phyloP scores from a whole-genome alignment of 2,797 vertebrate species.

The Columba guinea region DNA sequence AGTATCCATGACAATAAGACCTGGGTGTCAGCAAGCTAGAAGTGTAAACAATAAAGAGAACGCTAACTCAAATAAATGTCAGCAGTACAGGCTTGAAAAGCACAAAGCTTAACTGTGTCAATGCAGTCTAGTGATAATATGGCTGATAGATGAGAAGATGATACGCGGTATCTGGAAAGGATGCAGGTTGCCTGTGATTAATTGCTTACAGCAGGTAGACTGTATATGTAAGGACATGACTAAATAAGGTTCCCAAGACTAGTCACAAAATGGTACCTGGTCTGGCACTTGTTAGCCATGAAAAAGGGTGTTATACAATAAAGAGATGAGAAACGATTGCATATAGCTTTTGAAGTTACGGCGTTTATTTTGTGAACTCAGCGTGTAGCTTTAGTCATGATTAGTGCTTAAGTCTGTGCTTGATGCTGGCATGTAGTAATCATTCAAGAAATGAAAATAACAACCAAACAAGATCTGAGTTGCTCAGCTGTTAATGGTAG shows the following conservation, averaged over 20 bases:
- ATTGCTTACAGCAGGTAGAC: not conserved
- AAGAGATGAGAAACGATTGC: not conserved
- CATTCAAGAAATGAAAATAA: not conserved
- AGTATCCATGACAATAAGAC: not conserved
- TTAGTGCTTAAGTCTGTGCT: not conserved
- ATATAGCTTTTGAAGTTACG: not conserved
- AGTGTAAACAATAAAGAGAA: not conserved
- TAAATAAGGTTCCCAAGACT: not conserved
- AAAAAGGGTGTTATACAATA: not conserved
- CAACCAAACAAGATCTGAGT: not conserved
- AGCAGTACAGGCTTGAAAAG: not conserved
- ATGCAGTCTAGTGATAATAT: not conserved
- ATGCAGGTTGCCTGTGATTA: not conserved
- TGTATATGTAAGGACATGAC: not conserved
- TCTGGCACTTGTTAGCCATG: not conserved
- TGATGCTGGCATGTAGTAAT: not conserved
- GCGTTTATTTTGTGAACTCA: not conserved
- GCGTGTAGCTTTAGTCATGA: not conserved
- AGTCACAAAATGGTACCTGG: not conserved
- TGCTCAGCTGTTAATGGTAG: not conserved
- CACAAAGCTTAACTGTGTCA: not conserved
- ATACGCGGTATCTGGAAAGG: fast-evolving
- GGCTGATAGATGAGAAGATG: not conserved
- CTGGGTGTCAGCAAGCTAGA: not conserved
- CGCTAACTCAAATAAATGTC: not conserved